Evolutionary conservation across 1,140 invertebrate species (phyloP).

Genomic region (Metopolophium dirhodum): DNA sequence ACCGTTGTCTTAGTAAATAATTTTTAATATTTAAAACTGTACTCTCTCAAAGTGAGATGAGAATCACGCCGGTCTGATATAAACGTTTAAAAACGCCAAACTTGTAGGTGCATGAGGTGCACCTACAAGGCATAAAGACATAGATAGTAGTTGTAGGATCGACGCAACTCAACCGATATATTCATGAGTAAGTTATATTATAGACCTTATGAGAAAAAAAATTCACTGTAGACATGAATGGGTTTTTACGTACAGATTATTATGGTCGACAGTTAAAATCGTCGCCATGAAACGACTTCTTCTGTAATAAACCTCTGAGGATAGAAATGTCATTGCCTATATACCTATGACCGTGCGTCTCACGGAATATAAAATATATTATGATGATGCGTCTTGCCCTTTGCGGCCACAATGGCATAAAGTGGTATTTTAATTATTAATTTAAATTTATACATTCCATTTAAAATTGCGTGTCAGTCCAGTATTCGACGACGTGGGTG

Average conservation of each 20-base stretch:
- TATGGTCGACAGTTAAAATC: background rate
- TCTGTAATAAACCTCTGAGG: no score
- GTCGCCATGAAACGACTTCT: background rate
- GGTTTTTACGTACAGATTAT: background rate
- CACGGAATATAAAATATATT: background rate
- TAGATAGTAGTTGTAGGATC: no score
- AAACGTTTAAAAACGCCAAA: no score
- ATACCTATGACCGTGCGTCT: background rate
- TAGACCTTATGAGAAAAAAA: background rate
- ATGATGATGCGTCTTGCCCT: background rate
- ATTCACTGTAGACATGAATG: background rate
- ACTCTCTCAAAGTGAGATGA: no score
- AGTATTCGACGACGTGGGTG: background rate
- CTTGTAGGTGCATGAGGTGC: no score
- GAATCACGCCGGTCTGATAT: no score
- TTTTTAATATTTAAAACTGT: no score
- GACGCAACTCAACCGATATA: background rate
- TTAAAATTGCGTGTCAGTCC: background rate
- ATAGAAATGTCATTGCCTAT: background rate
- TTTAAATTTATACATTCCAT: slow-evolving; percentile 18
- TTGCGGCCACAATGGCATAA: background rate
- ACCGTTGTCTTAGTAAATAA: no score
- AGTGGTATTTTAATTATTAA: slow-evolving; percentile 18
- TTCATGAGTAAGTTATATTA: background rate
- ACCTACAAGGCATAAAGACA: no score